phyloP scores from a whole-genome alignment of 2,113 vertebrate species.

The Protobothrops mucrosquamatus region DNA sequence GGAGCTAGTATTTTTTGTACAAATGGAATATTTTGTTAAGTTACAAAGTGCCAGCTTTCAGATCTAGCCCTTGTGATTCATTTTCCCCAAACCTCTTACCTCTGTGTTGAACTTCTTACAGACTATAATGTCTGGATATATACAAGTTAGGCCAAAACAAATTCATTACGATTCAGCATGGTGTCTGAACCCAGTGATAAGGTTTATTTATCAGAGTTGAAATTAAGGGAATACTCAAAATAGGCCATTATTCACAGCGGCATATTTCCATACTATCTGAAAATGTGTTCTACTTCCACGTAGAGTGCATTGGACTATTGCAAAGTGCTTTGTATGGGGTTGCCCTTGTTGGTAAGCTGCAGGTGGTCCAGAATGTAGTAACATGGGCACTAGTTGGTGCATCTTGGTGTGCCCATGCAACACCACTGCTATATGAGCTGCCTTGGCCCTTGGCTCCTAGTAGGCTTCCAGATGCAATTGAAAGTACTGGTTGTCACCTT shows the following conservation, averaged over 20 bases:
- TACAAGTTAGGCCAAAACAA: not conserved
- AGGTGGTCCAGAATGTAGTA: not conserved
- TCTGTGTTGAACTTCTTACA: not conserved
- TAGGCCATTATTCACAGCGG: not conserved
- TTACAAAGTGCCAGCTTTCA: not conserved
- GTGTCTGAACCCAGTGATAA: not conserved
- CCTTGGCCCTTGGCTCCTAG: not conserved
- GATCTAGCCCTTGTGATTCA: not conserved
- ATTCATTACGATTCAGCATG: not conserved
- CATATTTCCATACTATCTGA: not conserved
- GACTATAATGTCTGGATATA: not conserved
- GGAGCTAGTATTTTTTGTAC: not conserved
- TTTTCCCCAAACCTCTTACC: not conserved
- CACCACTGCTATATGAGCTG: not conserved
- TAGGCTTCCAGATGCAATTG: not conserved
- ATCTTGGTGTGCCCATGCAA: not conserved
- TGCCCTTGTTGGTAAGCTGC: not conserved
- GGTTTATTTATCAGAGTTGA: not conserved
- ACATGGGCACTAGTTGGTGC: not conserved
- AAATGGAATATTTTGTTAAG: not conserved
- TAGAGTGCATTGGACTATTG: not conserved
- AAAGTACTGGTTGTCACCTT: not conserved
- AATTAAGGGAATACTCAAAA: not conserved
- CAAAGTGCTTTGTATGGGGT: not conserved
- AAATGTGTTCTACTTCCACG: not conserved